phyloP scores from a whole-genome alignment of 2,888 invertebrate genomes.

The Auanema sp. region DNA sequence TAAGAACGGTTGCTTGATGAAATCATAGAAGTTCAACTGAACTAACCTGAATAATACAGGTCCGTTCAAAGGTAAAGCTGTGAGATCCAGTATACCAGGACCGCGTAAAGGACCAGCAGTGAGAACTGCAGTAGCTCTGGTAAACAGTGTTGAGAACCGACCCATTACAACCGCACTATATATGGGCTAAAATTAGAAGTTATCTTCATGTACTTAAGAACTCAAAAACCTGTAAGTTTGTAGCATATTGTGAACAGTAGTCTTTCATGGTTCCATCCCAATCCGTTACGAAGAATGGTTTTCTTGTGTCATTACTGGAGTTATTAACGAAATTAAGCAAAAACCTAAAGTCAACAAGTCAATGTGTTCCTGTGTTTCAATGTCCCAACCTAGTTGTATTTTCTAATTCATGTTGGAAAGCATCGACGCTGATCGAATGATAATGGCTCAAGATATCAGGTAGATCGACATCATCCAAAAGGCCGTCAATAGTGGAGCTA shows the following conservation, averaged over 20 bases:
- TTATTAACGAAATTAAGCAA: conserved; percentile 36
- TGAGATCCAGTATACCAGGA: conserved; percentile 64
- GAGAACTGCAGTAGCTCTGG: conserved; percentile 58
- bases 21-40: background rate
- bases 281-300: conserved; percentile 58
- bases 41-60: conserved; percentile 52
- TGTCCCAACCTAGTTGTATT: conserved; percentile 24
- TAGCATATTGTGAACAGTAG: conserved; percentile 62
- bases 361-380: background rate
- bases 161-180: conserved; percentile 62
- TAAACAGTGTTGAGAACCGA: conserved; percentile 49
- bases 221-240: conserved; percentile 57
- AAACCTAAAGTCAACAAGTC: conserved; percentile 29
- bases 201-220: background rate
- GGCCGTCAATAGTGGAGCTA: background rate
- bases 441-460: conserved; percentile 40
- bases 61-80: conserved; percentile 59
- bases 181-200: conserved; percentile 49
- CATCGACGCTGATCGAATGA: conserved; percentile 32
- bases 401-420: conserved; percentile 37
- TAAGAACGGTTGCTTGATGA: background rate
- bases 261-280: conserved; percentile 65
- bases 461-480: conserved; percentile 24
- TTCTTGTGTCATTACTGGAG: conserved; percentile 20
- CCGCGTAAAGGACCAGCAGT: conserved; percentile 60